Percentiles rank a stretch among this genome's conserved stretches.
phyloP scores from a whole-genome alignment of 2,888 invertebrate genomes.

The Prostheceraeus crozeri region DNA sequence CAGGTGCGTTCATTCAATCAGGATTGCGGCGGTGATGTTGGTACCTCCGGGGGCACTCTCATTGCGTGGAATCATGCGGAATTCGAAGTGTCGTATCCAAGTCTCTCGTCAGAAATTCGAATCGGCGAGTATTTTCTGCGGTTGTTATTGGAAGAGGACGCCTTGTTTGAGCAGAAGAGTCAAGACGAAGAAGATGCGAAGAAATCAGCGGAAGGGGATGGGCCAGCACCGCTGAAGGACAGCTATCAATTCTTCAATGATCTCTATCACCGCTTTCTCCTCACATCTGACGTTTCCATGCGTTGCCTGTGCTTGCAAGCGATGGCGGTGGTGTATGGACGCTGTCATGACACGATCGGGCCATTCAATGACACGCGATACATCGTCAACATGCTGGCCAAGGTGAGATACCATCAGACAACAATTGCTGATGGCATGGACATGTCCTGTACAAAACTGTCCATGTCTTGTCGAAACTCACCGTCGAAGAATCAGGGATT shows the following conservation, averaged over 20 bases:
- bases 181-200: no score
- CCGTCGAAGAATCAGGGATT: no score
- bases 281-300: constrained; percentile 68
- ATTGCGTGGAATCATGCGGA: constrained; percentile 95
- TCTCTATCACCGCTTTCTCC: constrained; percentile 88
- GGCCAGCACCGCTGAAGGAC: no score
- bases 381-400: constrained; percentile 85
- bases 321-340: constrained; percentile 92
- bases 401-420: no score
- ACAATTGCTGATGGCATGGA: no score
- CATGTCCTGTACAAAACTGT: no score
- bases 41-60: constrained; percentile 12
- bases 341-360: constrained; percentile 90
- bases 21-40: no score
- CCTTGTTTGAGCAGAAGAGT: not conserved
- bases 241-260: constrained; percentile 85
- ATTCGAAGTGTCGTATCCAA: constrained; percentile 80
- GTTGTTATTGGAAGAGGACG: constrained; percentile 78
- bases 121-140: constrained; percentile 84
- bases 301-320: constrained; percentile 95
- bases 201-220: no score
- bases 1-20: constrained; percentile 78
- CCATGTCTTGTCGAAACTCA: no score
- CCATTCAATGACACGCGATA: constrained; percentile 91
- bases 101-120: constrained; percentile 63